These are phyloP conservation scores for Pelvicachromis taeniatus DNA, from an alignment of 2,113 vertebrate genomes.

Conservation along the genomic window DNA sequence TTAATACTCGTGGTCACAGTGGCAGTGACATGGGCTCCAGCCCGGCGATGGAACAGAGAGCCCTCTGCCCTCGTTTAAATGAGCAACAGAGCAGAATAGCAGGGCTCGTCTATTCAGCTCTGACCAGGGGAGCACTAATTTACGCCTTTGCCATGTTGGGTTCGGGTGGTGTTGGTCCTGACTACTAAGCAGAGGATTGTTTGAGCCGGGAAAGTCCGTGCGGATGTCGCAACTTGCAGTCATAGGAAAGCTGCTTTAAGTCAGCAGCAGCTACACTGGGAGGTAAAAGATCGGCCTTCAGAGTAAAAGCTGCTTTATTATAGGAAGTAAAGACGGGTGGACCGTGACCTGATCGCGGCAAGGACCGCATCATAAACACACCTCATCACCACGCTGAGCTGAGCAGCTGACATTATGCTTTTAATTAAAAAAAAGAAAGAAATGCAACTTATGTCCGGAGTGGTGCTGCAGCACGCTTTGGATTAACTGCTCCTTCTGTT, in stretches of 20 bases:
- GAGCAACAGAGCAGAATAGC: conserved; percentile 46
- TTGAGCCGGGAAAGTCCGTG: conserved; percentile 59
- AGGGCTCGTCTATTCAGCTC: conserved; percentile 60
- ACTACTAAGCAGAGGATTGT: conserved; percentile 78
- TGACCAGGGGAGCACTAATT: conserved; percentile 74
- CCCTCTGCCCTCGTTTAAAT: conserved; percentile 28
- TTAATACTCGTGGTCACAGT: background rate
- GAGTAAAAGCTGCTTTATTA: background rate
- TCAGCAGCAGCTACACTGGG: background rate
- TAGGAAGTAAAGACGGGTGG: background rate
- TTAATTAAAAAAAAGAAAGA: background rate
- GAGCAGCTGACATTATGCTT: background rate
- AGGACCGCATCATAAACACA: background rate
- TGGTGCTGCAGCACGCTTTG: background rate
- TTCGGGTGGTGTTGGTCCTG: conserved; percentile 66
- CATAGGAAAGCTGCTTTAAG: conserved; percentile 19
- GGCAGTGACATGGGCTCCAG: conserved; percentile 14
- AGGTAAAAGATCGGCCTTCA: background rate
- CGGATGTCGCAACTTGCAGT: conserved; percentile 63
- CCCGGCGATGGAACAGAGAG: conserved; percentile 10
- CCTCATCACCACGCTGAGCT: background rate
- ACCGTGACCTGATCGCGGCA: background rate
- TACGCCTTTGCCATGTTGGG: conserved; percentile 74
- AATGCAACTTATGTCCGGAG: background rate
- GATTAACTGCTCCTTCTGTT: background rate